These are phyloP conservation scores for Tenrec ecaudatus DNA, from an alignment of 2,113 vertebrate genomes.

Conservation along the genomic window DNA sequence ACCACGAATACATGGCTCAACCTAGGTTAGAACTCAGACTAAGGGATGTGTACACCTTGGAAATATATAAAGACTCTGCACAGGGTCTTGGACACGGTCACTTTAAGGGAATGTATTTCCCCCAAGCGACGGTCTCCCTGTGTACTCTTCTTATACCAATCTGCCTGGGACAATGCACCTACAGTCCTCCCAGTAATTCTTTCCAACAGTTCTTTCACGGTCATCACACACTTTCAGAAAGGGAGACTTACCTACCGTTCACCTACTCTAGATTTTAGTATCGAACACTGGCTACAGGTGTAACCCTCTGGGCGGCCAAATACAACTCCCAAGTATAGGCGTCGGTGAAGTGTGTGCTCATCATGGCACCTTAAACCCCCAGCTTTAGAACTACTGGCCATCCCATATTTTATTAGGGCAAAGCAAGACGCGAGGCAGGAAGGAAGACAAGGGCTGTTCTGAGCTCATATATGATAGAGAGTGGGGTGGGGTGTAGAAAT, in stretches of 20 bases:
- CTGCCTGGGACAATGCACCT: not conserved
- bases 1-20: not conserved
- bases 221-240: not conserved
- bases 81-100: not conserved
- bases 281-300: too few relatives aligned
- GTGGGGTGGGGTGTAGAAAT: not conserved
- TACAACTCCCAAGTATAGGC: not conserved
- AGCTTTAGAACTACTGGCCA: not conserved
- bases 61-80: not conserved
- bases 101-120: too few relatives aligned
- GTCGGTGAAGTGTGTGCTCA: too few relatives aligned
- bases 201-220: accelerated
- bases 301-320: not conserved
- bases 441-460: not conserved
- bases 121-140: not conserved
- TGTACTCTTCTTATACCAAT: not conserved
- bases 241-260: not conserved
- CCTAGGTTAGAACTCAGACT: not conserved
- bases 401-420: not conserved
- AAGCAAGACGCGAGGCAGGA: not conserved
- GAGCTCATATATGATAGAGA: not conserved
- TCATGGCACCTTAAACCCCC: too few relatives aligned
- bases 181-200: not conserved
- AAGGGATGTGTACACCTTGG: not conserved
- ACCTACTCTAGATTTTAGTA: not conserved